Conservation (phyloP, 1,140 invertebrate genomes). For the Lerema accius region DNA sequence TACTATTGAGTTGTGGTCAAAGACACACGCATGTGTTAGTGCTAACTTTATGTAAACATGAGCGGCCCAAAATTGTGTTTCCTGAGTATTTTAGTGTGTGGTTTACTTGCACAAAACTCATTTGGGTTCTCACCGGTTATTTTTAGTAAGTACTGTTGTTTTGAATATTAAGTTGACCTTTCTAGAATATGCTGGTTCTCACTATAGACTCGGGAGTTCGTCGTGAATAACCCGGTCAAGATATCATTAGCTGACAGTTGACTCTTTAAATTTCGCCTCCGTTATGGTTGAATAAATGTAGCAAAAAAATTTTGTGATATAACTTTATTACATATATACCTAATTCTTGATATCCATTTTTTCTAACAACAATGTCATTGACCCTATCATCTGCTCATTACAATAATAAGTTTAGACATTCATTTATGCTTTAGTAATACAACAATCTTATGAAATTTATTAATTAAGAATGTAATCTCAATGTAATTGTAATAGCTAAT, state of each 20-base stretch:
- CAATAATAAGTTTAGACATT: no score
- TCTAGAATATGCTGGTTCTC: slow-evolving; percentile 38
- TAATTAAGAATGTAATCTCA: no score
- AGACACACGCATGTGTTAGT: not conserved
- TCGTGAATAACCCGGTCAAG: no score
- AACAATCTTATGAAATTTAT: slow-evolving; percentile 13
- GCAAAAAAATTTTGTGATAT: no score
- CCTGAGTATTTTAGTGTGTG: slow-evolving; percentile 53
- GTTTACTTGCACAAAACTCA: slow-evolving; percentile 57
- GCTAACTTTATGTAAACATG: slow-evolving; percentile 16
- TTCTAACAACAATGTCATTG: slow-evolving; percentile 9
- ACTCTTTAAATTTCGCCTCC: no score
- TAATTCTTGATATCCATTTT: no score
- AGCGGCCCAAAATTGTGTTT: slow-evolving; percentile 45
- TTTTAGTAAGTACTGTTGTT: slow-evolving; percentile 65
- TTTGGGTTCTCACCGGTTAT: slow-evolving; percentile 71
- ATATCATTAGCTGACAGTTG: no score
- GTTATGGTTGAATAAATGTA: no score
- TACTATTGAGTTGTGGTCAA: not conserved
- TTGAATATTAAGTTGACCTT: slow-evolving; percentile 11
- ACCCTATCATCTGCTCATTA: slow-evolving; percentile 1
- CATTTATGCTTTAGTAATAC: no score
- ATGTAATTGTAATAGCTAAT: no score
- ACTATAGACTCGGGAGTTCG: not conserved
- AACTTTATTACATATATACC: no score